Evolutionary conservation across 2,113 vertebrate species (phyloP).

Genomic region (Psittacula cyanocephala): DNA sequence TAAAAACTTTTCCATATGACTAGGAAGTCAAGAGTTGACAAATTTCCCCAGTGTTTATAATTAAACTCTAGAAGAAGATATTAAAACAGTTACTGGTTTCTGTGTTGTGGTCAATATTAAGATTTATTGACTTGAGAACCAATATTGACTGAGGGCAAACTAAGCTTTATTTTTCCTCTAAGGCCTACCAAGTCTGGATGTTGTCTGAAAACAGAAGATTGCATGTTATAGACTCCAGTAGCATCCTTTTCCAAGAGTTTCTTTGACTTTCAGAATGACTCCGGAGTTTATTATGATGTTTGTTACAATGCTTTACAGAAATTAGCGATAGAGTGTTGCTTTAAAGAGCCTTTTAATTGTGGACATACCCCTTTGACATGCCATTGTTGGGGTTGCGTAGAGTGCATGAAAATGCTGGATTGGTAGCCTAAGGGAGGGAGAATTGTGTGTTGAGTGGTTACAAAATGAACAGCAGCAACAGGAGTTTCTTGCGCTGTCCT

Average conservation of each 20-base stretch:
- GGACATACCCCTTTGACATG: not conserved
- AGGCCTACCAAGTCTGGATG: conserved; percentile 8
- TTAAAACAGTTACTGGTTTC: conserved; percentile 62
- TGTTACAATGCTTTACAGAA: not conserved
- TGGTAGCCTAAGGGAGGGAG: not conserved
- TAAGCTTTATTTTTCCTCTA: conserved; percentile 15
- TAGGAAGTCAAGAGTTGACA: conserved; percentile 65
- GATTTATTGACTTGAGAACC: conserved; percentile 61
- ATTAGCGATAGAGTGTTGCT: not conserved
- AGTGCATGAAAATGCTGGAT: not conserved
- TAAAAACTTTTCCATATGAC: conserved; percentile 74
- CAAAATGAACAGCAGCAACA: not conserved
- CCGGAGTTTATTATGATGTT: not conserved
- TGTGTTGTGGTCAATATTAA: conserved; percentile 57
- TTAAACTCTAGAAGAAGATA: conserved; percentile 69
- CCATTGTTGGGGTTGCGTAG: not conserved
- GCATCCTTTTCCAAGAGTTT: not conserved
- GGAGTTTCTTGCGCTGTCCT: not conserved
- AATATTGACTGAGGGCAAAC: conserved; percentile 12
- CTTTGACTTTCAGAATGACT: not conserved
- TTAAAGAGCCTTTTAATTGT: not conserved
- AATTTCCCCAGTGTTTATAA: conserved; percentile 64
- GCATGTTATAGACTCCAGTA: not conserved
- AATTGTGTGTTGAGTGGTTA: not conserved
- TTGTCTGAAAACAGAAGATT: conserved; percentile 35